A percentile compares a stretch with the other conserved stretches of the same genome.
Conservation (phyloP, 2,888 invertebrate species). For the Chrysotoxum bicinctum region DNA sequence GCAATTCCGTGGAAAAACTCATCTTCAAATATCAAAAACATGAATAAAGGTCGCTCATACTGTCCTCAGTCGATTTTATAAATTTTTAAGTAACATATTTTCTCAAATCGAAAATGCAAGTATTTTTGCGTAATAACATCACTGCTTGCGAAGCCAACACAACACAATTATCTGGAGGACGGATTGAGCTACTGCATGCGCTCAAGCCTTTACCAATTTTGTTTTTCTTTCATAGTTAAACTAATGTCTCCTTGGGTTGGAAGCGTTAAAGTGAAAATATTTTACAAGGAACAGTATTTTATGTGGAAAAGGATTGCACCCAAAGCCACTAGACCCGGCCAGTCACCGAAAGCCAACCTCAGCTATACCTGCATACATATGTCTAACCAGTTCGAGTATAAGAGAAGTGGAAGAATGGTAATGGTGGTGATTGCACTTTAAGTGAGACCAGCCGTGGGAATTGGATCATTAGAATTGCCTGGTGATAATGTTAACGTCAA, state of each 20-base stretch:
- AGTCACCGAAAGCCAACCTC: constrained; percentile 22
- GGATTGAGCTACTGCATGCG: constrained; percentile 62
- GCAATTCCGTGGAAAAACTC: too few species aligned
- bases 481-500: constrained; percentile 73
- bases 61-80: too few species aligned
- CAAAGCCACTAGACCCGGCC: background rate
- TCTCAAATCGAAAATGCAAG: background rate
- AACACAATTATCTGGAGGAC: constrained; percentile 20
- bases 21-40: too few species aligned
- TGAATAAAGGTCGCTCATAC: too few species aligned
- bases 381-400: constrained; percentile 52
- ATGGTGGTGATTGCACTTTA: constrained; percentile 72
- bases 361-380: too few species aligned
- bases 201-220: constrained; percentile 24
- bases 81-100: too few species aligned
- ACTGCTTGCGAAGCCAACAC: constrained; percentile 5
- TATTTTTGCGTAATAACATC: background rate
- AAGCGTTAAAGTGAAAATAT: constrained; percentile 49
- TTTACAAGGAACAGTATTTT: constrained; percentile 53
- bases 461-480: constrained; percentile 80
- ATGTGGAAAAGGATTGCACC: constrained; percentile 55
- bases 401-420: constrained; percentile 63
- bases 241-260: constrained; percentile 10
- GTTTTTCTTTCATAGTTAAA: background rate
- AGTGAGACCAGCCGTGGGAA: constrained; percentile 78